Percentiles rank a stretch among this genome's conserved stretches.
These are phyloP conservation scores for Bubo scandiacus DNA, from an alignment of 2,113 vertebrate genomes.

Conservation along the genomic window DNA sequence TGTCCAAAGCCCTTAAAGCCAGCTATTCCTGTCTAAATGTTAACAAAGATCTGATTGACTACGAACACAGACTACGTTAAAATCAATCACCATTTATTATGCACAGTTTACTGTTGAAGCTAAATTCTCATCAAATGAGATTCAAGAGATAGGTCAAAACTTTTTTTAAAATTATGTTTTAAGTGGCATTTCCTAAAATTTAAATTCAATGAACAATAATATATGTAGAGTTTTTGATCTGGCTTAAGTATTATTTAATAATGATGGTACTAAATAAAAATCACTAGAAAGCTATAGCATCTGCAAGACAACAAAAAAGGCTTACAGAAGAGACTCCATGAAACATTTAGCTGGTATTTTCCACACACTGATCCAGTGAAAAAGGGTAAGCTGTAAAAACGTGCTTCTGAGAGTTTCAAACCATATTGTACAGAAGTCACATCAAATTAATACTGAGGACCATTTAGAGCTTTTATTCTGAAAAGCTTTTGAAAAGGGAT, in stretches of 20 bases:
- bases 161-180: background rate
- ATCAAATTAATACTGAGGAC: conserved; percentile 99
- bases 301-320: conserved; percentile 71
- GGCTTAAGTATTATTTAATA: conserved; percentile 40
- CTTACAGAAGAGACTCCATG: conserved; percentile 80
- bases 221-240: conserved; percentile 23
- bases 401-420: conserved; percentile 88
- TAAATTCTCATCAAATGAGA: conserved; percentile 26
- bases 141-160: background rate
- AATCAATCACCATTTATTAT: conserved; percentile 11
- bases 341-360: conserved; percentile 87
- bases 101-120: background rate
- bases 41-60: conserved; percentile 56
- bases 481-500: conserved; percentile 98
- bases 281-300: conserved; percentile 33
- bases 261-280: conserved; percentile 46
- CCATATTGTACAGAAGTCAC: conserved; percentile 99
- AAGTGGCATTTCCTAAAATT: conserved; percentile 13
- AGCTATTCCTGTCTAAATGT: background rate
- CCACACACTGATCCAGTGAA: conserved; percentile 79
- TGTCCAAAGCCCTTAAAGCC: background rate
- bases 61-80: conserved; percentile 34
- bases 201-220: conserved; percentile 19
- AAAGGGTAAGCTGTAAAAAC: conserved; percentile 86
- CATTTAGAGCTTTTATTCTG: conserved; percentile 96